Evolutionary conservation across 2,113 vertebrate genomes (phyloP), one percentile per base, ranked within the genome.

Genomic region (Nansenia antarctica): DNA sequence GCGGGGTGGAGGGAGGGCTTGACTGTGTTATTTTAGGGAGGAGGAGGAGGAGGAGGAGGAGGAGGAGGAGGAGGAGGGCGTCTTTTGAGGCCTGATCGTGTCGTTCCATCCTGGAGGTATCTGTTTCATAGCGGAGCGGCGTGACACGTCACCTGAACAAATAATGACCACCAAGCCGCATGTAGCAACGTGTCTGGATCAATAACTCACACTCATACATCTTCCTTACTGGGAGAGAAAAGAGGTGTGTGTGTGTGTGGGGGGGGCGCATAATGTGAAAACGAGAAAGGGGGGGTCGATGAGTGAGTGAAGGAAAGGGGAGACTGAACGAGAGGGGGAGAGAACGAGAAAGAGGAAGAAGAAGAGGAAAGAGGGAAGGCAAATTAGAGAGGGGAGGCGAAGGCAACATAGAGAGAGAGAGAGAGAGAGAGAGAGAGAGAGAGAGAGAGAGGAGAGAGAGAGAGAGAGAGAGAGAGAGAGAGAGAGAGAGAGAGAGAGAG

Each of bases 61-160:
- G n/a, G n/a, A n/a, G n/a, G n/a, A n/a, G n/a, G n/a, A n/a, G n/a
- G n/a, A n/a, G n/a, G 85, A 79, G 70, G 80, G 83, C 83, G 87
- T 90, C 89, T 90, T 90, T n/a, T 88, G 86, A 88, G 74, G 85
- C 82, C 87, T 89, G 88, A 89, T 89, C 86, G 86, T 87, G 87
- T 87, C 81, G 83, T 85, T 89, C 88, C 88, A 89, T 89, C 87
- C 86, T 86, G 18, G 73, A 63, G 83, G 83, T 89, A 88, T 89
- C 83, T 80, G 85, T 88, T 89, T 88, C 85, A 87, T 88, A 85
- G 89, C 61, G 82, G 5, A 84, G 87, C 85, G 77, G 84, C 83
- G 79, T 80, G 89, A 91, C 86, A 89, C 86, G n/a, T 89, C 88
- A 91, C 89, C 89, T 91, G 89, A 88, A 89, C 85, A 90, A 91